Evolutionary conservation across 1,140 invertebrate species (phyloP), one percentile per base, ranked within the genome.

Genomic region (Danaus plexippus): DNA sequence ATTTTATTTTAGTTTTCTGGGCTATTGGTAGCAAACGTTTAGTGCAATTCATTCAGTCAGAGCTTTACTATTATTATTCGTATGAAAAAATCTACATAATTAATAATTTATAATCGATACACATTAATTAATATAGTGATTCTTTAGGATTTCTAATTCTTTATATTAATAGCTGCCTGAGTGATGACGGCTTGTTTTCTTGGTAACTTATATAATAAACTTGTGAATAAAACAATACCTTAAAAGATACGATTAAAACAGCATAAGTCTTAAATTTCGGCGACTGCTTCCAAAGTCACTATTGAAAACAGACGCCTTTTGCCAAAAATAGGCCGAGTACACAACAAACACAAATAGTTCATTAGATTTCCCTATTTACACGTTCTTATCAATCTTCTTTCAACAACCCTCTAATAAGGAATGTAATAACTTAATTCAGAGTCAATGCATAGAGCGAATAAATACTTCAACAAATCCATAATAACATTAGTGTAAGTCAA

Each of bases 321-420:
- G 57, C 67, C 66, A 66, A 61, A 62, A 55, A 68, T 85, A 85
- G 80, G 82, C 82, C 82, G 81, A 73, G 59, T 68, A 67, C 71
- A 65, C 75, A 76, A 74, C 54, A 57, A 81, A 61, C 54, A 47
- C 45, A 60, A 57, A 52, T 51, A 51, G 51, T 52, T 55, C 43
- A 54, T 56, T 56, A 55, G 58, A 40, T 71, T 71, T 76, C 72
- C 57, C 63, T 81, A 75, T 79, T 67, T 78, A 76, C 75, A 81
- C 62, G 71, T 78, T 71, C 63, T 71, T 73, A 80, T 62, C 72
- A 59, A 70, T 71, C 67, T 73, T 67, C 73, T 73, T 75, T 77
- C 78, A 84, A 84, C 75, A 84, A 84, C 73, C 77, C 75, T 77
- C 80, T 69, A 71, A 74, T 70, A 77, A 79, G 75, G 71, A 80